A percentile compares a stretch with the other conserved stretches of the same genome.
phyloP scores from a whole-genome alignment of 2,113 vertebrate genomes.

The Dolichotis patagonum region DNA sequence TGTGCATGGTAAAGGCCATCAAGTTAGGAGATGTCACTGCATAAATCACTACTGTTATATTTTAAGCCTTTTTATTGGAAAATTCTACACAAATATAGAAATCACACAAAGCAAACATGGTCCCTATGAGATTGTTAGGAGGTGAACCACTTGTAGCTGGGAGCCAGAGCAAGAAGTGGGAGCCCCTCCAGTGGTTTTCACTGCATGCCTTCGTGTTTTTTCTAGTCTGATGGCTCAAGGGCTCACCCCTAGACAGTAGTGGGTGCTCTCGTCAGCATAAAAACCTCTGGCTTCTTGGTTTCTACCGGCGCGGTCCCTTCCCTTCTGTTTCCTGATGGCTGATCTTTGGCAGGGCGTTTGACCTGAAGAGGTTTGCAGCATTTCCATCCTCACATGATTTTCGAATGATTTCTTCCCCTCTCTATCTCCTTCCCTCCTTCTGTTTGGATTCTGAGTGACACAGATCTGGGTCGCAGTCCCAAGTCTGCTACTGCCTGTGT shows the following conservation, averaged over 20 bases:
- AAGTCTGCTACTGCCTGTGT: background rate
- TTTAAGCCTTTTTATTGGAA: background rate
- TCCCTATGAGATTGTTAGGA: background rate
- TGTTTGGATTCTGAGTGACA: background rate
- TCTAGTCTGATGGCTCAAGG: background rate
- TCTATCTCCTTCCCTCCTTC: background rate
- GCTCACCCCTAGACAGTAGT: background rate
- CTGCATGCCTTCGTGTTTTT: no score
- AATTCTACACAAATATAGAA: background rate
- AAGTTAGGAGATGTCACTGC: background rate
- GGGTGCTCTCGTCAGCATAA: background rate
- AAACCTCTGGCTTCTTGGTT: background rate
- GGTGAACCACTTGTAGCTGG: background rate
- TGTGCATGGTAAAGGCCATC: background rate
- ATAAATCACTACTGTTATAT: background rate
- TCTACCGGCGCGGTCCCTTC: background rate
- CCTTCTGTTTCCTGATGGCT: no score
- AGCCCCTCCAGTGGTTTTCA: background rate
- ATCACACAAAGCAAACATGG: background rate
- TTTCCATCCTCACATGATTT: background rate
- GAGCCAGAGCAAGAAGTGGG: background rate
- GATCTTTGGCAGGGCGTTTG: background rate
- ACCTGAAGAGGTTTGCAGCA: background rate
- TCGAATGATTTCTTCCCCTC: background rate
- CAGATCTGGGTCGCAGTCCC: background rate